Conservation (phyloP, 2,888 invertebrate species). For the Glyphotaelius pellucidus region DNA sequence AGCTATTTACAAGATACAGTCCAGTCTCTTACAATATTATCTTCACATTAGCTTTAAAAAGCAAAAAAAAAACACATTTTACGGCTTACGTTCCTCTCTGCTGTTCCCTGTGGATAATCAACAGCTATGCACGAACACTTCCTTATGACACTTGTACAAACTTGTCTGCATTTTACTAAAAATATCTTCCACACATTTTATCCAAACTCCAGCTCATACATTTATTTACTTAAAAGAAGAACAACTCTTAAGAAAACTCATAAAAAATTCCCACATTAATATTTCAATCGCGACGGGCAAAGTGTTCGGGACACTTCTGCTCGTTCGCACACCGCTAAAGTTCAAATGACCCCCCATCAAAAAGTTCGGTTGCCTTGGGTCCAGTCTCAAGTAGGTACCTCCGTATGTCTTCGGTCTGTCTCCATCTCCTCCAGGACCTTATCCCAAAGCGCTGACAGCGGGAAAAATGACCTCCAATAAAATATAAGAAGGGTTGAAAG, state of each 20-base stretch:
- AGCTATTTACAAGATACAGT: too few species aligned
- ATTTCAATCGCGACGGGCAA: background rate
- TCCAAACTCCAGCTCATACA: background rate
- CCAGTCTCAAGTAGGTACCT: background rate
- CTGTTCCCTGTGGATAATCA: too few species aligned
- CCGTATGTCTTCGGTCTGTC: slow-evolving; percentile 53
- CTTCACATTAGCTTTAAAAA: too few species aligned
- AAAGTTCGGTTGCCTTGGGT: slow-evolving; percentile 7
- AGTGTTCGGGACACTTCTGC: slow-evolving; percentile 15
- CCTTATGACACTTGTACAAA: background rate
- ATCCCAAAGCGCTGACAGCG: slow-evolving; percentile 57
- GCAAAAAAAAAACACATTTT: background rate
- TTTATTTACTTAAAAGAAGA: background rate
- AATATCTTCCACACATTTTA: background rate
- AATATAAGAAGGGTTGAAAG: slow-evolving; percentile 47
- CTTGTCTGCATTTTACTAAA: background rate
- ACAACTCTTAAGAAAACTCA: background rate
- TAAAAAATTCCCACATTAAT: background rate
- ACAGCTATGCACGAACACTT: background rate
- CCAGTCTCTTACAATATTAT: too few species aligned
- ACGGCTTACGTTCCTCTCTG: background rate
- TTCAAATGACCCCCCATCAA: slow-evolving; percentile 24
- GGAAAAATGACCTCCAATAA: slow-evolving; percentile 58
- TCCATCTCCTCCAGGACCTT: slow-evolving; percentile 53
- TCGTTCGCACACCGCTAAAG: slow-evolving; percentile 24